phyloP scores from a whole-genome alignment of 2,113 vertebrate genomes.

The Burhinus oedicnemus region DNA sequence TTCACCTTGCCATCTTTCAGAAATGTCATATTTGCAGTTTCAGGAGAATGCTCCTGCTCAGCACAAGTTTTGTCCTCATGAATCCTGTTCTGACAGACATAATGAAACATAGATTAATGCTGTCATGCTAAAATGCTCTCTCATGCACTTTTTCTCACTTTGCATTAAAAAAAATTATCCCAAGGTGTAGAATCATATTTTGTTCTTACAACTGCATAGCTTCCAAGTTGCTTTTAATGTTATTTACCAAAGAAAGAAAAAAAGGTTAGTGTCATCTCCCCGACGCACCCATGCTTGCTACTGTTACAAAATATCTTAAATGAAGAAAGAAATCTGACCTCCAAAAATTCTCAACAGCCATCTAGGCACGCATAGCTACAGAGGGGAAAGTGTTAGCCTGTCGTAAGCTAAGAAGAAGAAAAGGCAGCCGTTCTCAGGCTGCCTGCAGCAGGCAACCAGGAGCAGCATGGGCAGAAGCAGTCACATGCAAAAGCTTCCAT shows the following conservation, averaged over 20 bases:
- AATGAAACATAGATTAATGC: neutral
- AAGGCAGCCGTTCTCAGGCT: neutral
- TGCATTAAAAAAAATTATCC: neutral
- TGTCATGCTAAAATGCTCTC: slow-evolving; percentile 1
- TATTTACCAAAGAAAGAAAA: neutral
- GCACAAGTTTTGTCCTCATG: neutral
- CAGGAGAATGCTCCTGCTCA: neutral
- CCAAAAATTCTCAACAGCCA: neutral
- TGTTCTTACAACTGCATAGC: neutral
- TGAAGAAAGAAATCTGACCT: neutral
- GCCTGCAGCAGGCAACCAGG: neutral
- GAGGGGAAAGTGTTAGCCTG: neutral
- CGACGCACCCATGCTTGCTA: neutral
- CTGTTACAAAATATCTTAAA: neutral
- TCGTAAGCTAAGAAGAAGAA: neutral
- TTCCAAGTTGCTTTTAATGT: neutral
- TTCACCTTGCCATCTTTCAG: neutral
- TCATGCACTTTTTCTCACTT: neutral
- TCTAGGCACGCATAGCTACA: neutral
- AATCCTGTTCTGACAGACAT: neutral
- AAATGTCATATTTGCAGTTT: neutral
- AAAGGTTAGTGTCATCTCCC: neutral
- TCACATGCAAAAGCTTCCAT: neutral
- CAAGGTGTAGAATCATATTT: neutral
- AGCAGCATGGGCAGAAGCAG: neutral